Evolutionary conservation across 1,140 invertebrate genomes (phyloP), one percentile per base, ranked within the genome.

Genomic region (Papilio polytes): DNA sequence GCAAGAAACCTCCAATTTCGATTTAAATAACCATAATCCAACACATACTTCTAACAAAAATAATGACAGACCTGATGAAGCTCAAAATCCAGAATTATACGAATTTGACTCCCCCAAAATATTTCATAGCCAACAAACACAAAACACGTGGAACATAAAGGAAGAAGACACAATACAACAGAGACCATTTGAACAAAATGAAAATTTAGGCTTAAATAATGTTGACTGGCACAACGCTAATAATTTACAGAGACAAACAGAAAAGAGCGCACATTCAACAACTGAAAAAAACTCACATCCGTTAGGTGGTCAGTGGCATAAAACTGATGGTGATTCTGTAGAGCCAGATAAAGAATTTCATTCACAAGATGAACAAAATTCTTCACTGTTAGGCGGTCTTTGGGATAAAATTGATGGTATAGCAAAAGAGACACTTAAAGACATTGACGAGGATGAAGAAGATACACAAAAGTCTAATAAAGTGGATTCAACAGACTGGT

Each of bases 341-440:
- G 56, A 82, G 31, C 13, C 56, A 1, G 18, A 63, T 13, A 63
- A 63, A 36, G 53, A 78, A 8, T 63, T 44, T 41, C 56, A 81
- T 12, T 59, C 22, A 46, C 72, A 80, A 74, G 72, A 36, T 74
- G 70, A 66, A 36, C 80, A 77, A 51, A 63, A 63, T 63, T 59
- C 77, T 22, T 44, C 70, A 26, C 44, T 80, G 18, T 78, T 86
- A 53, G 74, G 56, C 13, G 76, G 81, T 56, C 63, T 86, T 41
- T 86, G 84, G 85, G 78, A 83, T 66, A 84, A 84, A 82, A 59
- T 83, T 26, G 70, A 77, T 59, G 76, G 48, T 66, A 81, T 83
- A 46, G 82, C 82, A 51, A 81, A 81, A 26, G 56, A 82, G 46
- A 72, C 77, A 22, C 77, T 78, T 44, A 22, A 12, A 20, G 77